Evolutionary conservation across 2,113 vertebrate species (phyloP), one percentile per base, ranked within the genome.

Genomic region (Tenebrosternarchus preto): DNA sequence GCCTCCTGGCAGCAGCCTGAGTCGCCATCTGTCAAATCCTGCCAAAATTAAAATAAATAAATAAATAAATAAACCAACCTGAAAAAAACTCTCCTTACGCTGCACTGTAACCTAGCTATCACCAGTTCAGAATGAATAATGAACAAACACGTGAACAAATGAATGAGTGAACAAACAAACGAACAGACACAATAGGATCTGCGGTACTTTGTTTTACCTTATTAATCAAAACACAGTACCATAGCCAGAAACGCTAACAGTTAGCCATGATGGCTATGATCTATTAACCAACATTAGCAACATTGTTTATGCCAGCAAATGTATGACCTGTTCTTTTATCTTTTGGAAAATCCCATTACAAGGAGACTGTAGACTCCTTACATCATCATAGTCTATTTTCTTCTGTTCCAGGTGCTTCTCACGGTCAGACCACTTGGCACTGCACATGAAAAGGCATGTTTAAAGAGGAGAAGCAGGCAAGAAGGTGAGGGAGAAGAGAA

Each of bases 371-470:
- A 5, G 3, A 8, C 61, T 20, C 27, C 29, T 67, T 33, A 19
- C n/a, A 17, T 55, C 36, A 53, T 77, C 27, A 61, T 50, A 29
- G 46, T 27, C 12, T 39, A 1, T 57, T 15, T 88, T 90, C 88
- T 78, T 64, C 68, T 84, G 89, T 88, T 86, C 83, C 94, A 99
- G 98, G 93, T 99, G 98, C 94, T 99, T 99, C 92, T 99, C 98
- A 82, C 95, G 98, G 90, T 99, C 98, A 77, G 98, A 99, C 91
- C 98, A 99, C 92, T 95, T 99, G 83, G 97, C 97, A 72, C 94
- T 99, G 84, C 97, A 98, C 89, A 99, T 99, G 98, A 99, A 99
- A 91, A 95, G 98, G 92, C 98, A 98, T 91, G 95, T 99, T 92
- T 99, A 92, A 94, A 59, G 57, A 8, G 0, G 76, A 78, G 84